Conservation (phyloP, 2,888 invertebrate genomes). For the Rhopalosiphum nymphaeae region DNA sequence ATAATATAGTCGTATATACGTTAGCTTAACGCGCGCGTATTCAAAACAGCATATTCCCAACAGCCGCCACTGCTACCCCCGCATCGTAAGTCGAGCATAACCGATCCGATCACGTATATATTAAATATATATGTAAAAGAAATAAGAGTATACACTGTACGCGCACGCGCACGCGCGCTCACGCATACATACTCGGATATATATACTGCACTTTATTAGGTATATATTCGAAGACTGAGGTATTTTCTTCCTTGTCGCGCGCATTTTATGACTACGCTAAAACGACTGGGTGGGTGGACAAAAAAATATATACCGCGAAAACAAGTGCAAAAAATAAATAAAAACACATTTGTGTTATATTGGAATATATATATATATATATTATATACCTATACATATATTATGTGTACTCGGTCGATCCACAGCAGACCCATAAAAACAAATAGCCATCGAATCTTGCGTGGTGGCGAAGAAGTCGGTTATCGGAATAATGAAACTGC, state of each 20-base stretch:
- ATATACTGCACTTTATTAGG: neutral
- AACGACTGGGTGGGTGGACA: neutral
- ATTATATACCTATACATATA: neutral
- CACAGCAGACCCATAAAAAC: constrained; percentile 34
- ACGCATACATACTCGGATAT: neutral
- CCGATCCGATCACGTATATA: constrained; percentile 37
- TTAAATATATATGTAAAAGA: neutral
- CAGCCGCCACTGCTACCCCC: neutral
- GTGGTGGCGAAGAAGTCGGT: neutral
- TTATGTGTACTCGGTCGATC: neutral
- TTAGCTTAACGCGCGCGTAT: neutral
- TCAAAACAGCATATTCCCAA: constrained; percentile 25
- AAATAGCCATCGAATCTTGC: neutral
- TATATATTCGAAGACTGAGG: constrained; percentile 10
- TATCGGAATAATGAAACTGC: constrained; percentile 7
- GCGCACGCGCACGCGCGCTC: neutral
- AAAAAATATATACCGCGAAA: neutral
- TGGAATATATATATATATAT: neutral
- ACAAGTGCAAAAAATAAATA: neutral
- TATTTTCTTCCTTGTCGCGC: constrained; percentile 8
- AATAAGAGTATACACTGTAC: neutral
- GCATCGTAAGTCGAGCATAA: neutral
- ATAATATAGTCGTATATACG: constrained; percentile 11
- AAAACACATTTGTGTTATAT: neutral
- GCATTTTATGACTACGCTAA: neutral